phyloP scores from a whole-genome alignment of 2,888 invertebrate genomes.

The Druceiella hillmani region DNA sequence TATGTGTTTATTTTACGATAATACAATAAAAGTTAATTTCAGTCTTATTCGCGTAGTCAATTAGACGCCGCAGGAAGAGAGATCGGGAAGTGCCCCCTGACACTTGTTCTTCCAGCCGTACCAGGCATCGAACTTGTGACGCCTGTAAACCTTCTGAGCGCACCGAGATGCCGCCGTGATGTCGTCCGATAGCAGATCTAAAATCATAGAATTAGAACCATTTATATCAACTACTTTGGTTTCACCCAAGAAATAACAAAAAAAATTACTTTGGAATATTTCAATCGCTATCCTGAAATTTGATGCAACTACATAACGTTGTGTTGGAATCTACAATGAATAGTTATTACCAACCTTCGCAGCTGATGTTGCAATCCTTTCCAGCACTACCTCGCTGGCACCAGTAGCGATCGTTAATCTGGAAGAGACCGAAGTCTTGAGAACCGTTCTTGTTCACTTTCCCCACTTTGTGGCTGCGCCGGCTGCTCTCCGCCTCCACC shows the following conservation, averaged over 20 bases:
- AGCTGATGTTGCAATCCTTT: conserved; percentile 23
- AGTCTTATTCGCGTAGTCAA: too few species aligned
- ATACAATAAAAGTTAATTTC: too few species aligned
- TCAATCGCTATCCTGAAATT: too few species aligned
- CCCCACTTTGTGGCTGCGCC: conserved; percentile 21
- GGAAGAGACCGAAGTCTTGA: conserved; percentile 27
- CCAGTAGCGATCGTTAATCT: conserved; percentile 24
- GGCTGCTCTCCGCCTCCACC: conserved; percentile 22
- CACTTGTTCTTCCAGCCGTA: conserved; percentile 25
- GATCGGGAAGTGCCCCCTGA: conserved; percentile 20
- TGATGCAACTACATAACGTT: too few species aligned
- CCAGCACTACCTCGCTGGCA: conserved; percentile 18
- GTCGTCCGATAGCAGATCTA: conserved; percentile 21
- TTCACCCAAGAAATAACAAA: too few species aligned
- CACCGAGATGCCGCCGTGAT: conserved; percentile 21
- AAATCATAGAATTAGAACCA: too few species aligned
- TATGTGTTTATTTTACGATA: too few species aligned
- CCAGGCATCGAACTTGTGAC: conserved; percentile 25
- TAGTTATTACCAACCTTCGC: conserved; percentile 19
- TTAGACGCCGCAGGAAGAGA: conserved; percentile 6
- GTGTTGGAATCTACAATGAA: too few species aligned
- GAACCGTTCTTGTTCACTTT: too few species aligned
- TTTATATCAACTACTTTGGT: too few species aligned
- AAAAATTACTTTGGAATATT: too few species aligned
- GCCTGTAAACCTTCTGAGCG: conserved; percentile 22